Percentiles rank a stretch among this genome's conserved stretches.
These are phyloP conservation scores for Geococcyx californianus DNA, from an alignment of 2,113 vertebrate species.

Conservation along the genomic window DNA sequence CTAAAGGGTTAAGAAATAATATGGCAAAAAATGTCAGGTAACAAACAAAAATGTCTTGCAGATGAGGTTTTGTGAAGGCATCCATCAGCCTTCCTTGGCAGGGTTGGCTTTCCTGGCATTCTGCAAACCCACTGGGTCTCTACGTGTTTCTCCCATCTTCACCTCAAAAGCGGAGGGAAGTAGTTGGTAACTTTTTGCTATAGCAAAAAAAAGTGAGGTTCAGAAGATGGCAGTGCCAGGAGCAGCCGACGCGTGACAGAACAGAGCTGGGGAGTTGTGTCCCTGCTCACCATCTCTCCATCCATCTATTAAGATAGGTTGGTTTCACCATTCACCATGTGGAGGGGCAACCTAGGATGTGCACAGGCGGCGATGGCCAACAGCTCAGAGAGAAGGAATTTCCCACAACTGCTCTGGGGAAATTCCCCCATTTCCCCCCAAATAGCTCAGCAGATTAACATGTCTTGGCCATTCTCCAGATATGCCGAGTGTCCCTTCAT, in stretches of 20 bases:
- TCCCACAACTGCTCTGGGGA: background rate
- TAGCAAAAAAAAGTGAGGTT: rapidly evolving
- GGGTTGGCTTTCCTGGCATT: background rate
- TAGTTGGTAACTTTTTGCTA: background rate
- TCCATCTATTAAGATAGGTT: rapidly evolving
- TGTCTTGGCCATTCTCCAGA: rapidly evolving
- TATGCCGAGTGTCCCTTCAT: rapidly evolving
- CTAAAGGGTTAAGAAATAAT: background rate
- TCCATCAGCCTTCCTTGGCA: background rate
- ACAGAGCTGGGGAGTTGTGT: rapidly evolving
- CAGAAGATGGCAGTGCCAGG: background rate
- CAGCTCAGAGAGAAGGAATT: rapidly evolving
- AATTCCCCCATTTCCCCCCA: rapidly evolving
- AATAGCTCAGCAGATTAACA: background rate
- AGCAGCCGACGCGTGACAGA: background rate
- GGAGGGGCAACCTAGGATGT: background rate
- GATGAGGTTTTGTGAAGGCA: background rate
- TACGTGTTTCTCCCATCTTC: background rate
- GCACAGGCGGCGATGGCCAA: background rate
- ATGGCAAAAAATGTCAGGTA: background rate
- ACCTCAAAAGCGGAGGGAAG: background rate
- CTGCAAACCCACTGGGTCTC: rapidly evolving
- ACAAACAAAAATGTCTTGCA: background rate
- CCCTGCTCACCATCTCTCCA: background rate
- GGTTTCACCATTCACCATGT: background rate